Base-by-base conservation (phyloP, 2,888 invertebrate species). In the Cryptocephalus primarius region DNA sequence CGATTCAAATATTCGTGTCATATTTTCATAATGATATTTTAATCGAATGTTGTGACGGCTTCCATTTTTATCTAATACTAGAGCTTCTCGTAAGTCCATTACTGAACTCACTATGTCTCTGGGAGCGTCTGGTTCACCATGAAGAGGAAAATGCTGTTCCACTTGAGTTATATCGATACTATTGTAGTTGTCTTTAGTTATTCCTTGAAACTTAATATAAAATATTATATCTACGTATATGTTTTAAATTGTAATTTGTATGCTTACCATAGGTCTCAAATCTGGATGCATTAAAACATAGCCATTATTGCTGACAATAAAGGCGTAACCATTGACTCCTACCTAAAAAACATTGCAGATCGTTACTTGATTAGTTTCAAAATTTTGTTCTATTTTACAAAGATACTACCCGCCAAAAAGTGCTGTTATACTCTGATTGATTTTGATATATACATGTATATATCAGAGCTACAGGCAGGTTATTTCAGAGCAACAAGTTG, bases 241-340 rank as follows among this genome's bases (percentile, higher is more conserved):
- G 36, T 6, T 36, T 36, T 36, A n/a, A n/a, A n/a, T n/a, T n/a
- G n/a, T 22, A 6, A 2, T 22, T 22, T 22, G 22, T 12, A 11
- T 14, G 72, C 82, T 81, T 72, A 91, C 90, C 62, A 86, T 82
- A 10, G 95, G 93, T 54, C 90, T 77, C 51, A 94, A 78, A 63
- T 95, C 87, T 0, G 97, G 97, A 77, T 99, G 97, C 58, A 92
- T 80, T 46, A 99, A 74, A 39, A 97, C 77, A 68, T 94, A 95
- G 1, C 97, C 97, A 69, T 97, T 96, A 68, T 95, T 95, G 60
- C 93, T 96, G 13, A 96, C 86, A 58, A 95, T 88, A 71, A 97
- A 96, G 1, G 93, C 88, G 71, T 96, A 97, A 0, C 91, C 95
- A 68, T 93, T 94, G 0, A 93, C 93, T 31, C 97, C 97, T 45